Evolutionary conservation across 2,113 vertebrate genomes (phyloP).

Genomic region (Proterorhinus semilunaris): DNA sequence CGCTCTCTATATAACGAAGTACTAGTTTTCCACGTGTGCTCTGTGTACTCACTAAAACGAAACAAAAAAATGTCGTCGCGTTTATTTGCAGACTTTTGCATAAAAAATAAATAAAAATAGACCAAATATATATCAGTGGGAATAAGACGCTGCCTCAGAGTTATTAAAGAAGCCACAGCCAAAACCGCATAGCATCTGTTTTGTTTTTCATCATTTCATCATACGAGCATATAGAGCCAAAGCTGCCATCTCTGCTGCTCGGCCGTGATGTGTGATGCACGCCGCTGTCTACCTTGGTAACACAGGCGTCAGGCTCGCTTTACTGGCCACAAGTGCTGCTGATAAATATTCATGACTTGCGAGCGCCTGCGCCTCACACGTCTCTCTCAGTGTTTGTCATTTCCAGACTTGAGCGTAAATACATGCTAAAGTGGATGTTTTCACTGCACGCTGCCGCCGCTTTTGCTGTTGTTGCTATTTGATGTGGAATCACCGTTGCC

Average conservation of each 20-base stretch:
- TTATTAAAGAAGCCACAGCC: not conserved
- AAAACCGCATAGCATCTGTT: conserved; percentile 15
- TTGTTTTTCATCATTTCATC: conserved; percentile 1
- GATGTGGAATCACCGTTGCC: conserved; percentile 32
- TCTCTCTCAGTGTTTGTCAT: conserved; percentile 51
- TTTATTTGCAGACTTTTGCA: conserved; percentile 5
- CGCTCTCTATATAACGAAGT: not conserved
- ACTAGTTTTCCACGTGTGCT: conserved; percentile 8
- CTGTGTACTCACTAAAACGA: not conserved
- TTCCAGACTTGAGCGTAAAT: conserved; percentile 59
- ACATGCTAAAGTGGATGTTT: conserved; percentile 64
- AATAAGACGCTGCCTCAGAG: not conserved
- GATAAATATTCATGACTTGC: conserved; percentile 83
- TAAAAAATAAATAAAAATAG: too few relatives aligned
- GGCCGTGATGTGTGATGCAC: conserved; percentile 37
- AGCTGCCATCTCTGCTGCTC: conserved; percentile 3
- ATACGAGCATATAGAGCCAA: conserved; percentile 1
- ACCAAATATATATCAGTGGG: not conserved
- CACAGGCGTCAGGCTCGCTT: conserved; percentile 67
- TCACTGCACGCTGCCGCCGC: conserved; percentile 6
- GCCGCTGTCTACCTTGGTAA: conserved; percentile 55
- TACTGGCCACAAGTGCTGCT: conserved; percentile 66
- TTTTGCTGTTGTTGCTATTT: conserved; percentile 32
- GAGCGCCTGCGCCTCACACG: conserved; percentile 55
- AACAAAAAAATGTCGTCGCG: conserved; percentile 10